Evolutionary conservation across 2,797 vertebrate species (phyloP), one percentile per base, ranked within the genome.

Genomic region (Sebastes kiyomatsui): DNA sequence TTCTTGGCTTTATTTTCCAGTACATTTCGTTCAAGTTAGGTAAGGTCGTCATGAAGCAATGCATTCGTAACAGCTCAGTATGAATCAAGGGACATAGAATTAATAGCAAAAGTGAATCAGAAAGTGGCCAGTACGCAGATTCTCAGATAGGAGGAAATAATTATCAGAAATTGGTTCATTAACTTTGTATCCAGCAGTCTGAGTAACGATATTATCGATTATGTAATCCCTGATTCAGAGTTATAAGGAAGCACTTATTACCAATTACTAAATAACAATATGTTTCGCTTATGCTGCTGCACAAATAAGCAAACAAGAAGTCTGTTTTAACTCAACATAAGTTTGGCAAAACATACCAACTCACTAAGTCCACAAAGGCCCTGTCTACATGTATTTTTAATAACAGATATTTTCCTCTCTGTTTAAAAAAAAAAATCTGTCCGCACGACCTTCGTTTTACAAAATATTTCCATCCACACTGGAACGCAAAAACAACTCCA

Each of bases 11-110:
- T 52, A 16, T 30, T 67, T 62, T 3, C 27, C 7, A 28, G 1
- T 42, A 33, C 32, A 77, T 61, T 7, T 81, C 3, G 54, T 52
- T 80, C 4, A 78, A 42, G 73, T 76, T 76, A 67, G 23, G 23
- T 56, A 82, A 60, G 8, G 3, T 18, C 33, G 18, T 66, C 5
- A 56, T 86, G 67, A 69, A 54, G 74, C 65, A 75, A 90, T 66
- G 42, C 58, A 56, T 62, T 85, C 38, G 59, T 16, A 46, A 38
- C 25, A 59, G 23, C 22, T 35, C 54, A 65, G 9, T 55, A 11
- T 62, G 16, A 59, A 58, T 18, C 12, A 55, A 55, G 3, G 12
- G 54, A 14, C 9, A 11, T 38, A 28, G 27, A 69, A 16, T 58
- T 0, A 79, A 61, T 32, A 27, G 25, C 22, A 35, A 30, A 52